Percentiles rank a stretch among this genome's conserved stretches.
phyloP scores from a whole-genome alignment of 2,797 vertebrate genomes.

The Crocidura indochinensis region DNA sequence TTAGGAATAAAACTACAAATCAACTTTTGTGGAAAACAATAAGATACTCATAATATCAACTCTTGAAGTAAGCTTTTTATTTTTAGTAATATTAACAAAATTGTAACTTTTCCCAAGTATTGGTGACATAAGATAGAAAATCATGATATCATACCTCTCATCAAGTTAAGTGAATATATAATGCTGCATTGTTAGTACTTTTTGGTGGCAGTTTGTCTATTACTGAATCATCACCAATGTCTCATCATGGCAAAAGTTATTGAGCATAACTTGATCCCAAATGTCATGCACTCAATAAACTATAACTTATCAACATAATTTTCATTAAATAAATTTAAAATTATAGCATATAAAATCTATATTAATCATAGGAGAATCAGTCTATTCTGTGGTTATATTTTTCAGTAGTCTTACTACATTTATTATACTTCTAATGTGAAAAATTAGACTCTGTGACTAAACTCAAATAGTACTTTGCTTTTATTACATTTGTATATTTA shows the following conservation, averaged over 20 bases:
- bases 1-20: background rate
- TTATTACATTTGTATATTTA: too few species aligned
- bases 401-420: background rate
- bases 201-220: background rate
- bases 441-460: background rate
- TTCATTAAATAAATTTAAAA: too few species aligned
- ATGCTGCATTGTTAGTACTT: background rate
- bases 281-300: background rate
- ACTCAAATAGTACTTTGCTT: background rate
- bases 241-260: background rate
- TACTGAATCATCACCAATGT: background rate
- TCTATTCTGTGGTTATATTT: background rate
- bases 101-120: constrained; percentile 5
- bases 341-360: too few species aligned
- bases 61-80: background rate
- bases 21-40: background rate
- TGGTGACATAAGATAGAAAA: background rate
- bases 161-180: background rate
- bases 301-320: background rate
- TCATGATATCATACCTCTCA: background rate
- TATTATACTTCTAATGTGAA: background rate
- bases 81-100: background rate
- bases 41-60: background rate
- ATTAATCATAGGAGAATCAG: background rate
- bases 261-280: background rate